Evolutionary conservation across 1,140 invertebrate species (phyloP), one percentile per base, ranked within the genome.

Genomic region (Melanaphis sacchari): DNA sequence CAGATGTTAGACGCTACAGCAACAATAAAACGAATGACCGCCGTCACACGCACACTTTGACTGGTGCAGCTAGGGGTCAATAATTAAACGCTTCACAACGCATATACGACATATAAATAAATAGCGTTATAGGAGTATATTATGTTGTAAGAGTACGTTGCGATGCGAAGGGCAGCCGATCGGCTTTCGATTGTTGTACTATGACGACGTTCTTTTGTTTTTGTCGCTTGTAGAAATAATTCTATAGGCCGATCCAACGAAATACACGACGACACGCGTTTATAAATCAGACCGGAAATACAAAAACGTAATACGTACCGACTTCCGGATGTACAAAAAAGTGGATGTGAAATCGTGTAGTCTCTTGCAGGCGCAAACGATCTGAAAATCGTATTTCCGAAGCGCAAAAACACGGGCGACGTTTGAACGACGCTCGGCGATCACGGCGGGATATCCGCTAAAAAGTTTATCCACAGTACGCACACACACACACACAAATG

Each of bases 21-120:
- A 66, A 59, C 89, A 54, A 59, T 90, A 89, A 89, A 89, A 89
- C 36, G 36, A 89, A 89, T 41, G 89, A 41, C 89, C 38, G 8
- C 38, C 36, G 46, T 38, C 26, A 46, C 40, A 38, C 87, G 36
- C 46, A 89, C n/a, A 90, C 52, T 41, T 7, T 40, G 24, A 15
- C 43, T 76, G 0, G 36, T 66, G 11, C 54, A 90, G 15, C 38
- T 40, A 89, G 46, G 49, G 88, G 88, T 54, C 36, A 88, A 84
- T 76, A 76, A 84, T 89, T 89, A 89, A 89, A 89, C 41, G 84
- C 46, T 6, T 87, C 85, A 36, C 43, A 18, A 46, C 31, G 41
- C 49, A 46, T n/a, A 36, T 36, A 36, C 0, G 7, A 49, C 18
- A n/a, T 31, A 66, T 31, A n/a, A n/a, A 76, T 76, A 76, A n/a